Base-by-base conservation (phyloP, 1,140 invertebrate genomes). In the Apis laboriosa region DNA sequence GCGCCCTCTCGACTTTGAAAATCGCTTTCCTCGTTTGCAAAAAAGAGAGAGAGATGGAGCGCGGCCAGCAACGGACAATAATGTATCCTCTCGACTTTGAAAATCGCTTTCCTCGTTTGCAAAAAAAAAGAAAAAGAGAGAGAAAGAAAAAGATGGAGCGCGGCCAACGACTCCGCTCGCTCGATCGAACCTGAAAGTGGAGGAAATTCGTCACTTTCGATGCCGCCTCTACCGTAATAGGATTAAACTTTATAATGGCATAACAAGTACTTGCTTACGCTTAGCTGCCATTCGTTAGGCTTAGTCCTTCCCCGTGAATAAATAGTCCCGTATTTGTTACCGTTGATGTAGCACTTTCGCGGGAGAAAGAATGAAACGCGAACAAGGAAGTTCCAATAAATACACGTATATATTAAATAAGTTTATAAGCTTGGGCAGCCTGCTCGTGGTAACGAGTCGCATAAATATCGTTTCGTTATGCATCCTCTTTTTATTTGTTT, bases 251-350 rank as follows among this genome's bases (percentile, higher is more conserved):
- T 19, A n/a, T 17, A 67, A 53, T 77, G 5, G 63, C 63, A 2
- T 67, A 77, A 77, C 75, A 53, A 77, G 66, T 51, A 60, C 55
- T 78, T 60, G 64, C 55, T 28, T 71, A 43, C 55, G 76, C 53
- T 75, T 63, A 55, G 51, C 63, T 55, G 76, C 51, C 61, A 64
- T 64, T 76, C 60, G 74, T 76, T 75, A 49, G 60, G 72, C 56
- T 75, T 75, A 75, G n/a, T 7, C n/a, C 58, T 49, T 43, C 21
- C 15, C 28, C 56, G 12, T 61, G 43, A 75, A 61, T 75, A 61
- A 43, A 75, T 34, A 24, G 13, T 21, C 7, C n/a, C 43, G 21
- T 24, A 51, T 75, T 75, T 24, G 34, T 63, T 75, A 61, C 34
- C 72, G 72, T 60, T 75, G 72, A 75, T 75, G 12, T 49, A 75